Base-by-base conservation (phyloP, 1,140 invertebrate species). In the Trichoplusia ni region DNA sequence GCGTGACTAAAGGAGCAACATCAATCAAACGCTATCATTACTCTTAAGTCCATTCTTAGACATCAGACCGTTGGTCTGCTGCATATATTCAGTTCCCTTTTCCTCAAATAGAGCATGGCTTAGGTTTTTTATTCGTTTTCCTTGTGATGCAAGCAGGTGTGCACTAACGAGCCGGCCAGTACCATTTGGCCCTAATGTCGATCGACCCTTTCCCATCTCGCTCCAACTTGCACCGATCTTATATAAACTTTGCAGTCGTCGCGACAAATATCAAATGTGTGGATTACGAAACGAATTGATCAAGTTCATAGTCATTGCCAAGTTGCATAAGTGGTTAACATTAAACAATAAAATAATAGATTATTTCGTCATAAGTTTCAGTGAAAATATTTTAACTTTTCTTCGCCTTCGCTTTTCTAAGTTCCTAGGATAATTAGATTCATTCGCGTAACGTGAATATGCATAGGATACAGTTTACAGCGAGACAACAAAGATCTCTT, bases 401-500 rank as follows among this genome's bases (percentile, higher is more conserved):
- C n/a, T n/a, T n/a, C n/a, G n/a, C n/a, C n/a, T n/a, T n/a, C n/a
- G n/a, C n/a, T n/a, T n/a, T n/a, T n/a, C n/a, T n/a, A n/a, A n/a
- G 23, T 46, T 59, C 27, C 38, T 33, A 9, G 40, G 46, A 44
- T 4, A 18, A 21, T 33, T 13, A 44, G 33, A 33, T 11, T 56
- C 29, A 29, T 5, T 27, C n/a, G 11, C 7, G 23, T 40, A n/a
- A 37, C 33, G 27, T 53, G 13, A 37, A 18, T 37, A 23, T 46
- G 7, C 23, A 59, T 51, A 27, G 13, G 11, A 19, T 33, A 25
- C 33, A 44, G 38, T 58, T 64, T 44, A 49, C 58, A 64, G 21
- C 33, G 13, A 33, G 47, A 65, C 63, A 79, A 78, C 80, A 82
- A 82, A 69, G 77, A 64, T 61, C 60, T 44, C 64, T 71, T 73